These are phyloP conservation scores for Torymus auratus DNA, from an alignment of 2,888 invertebrate genomes.

Conservation along the genomic window DNA sequence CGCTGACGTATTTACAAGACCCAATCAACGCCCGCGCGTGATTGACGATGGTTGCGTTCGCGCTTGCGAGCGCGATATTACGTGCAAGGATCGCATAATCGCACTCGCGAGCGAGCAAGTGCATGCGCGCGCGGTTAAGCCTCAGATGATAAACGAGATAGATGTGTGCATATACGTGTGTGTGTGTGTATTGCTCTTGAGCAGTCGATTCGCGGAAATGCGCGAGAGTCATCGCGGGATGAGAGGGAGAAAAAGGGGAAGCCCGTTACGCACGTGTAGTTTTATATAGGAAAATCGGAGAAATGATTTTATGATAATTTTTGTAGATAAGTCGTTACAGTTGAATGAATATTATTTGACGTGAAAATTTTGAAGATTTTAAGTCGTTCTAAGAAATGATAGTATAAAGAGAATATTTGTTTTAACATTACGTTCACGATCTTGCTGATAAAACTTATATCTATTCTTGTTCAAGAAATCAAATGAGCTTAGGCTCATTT, in stretches of 20 bases:
- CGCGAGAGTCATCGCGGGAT: too few relatives aligned
- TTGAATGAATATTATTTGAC: too few relatives aligned
- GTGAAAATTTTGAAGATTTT: too few relatives aligned
- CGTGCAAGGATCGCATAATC: constrained; percentile 23
- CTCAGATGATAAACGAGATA: constrained; percentile 29
- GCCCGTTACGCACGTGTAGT: not conserved
- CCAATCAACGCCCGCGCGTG: constrained; percentile 27
- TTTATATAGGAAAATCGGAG: too few relatives aligned
- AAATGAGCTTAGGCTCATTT: too few relatives aligned
- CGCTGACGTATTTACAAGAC: constrained; percentile 14
- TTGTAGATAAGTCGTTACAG: too few relatives aligned
- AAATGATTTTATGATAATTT: too few relatives aligned
- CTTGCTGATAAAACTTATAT: too few relatives aligned
- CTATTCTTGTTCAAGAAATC: too few relatives aligned
- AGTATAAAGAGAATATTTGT: too few relatives aligned
- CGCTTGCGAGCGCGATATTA: constrained; percentile 12
- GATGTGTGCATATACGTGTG: not conserved
- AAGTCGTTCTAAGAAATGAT: too few relatives aligned
- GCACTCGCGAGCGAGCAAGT: constrained; percentile 5
- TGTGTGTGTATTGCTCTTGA: not conserved
- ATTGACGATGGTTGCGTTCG: constrained; percentile 35
- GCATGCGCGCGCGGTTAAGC: not conserved
- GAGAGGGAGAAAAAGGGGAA: not conserved
- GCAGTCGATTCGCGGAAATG: constrained; percentile 12
- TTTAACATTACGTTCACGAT: too few relatives aligned